Evolutionary conservation across 2,113 vertebrate genomes (phyloP).

Genomic region (Chinchilla lanigera): DNA sequence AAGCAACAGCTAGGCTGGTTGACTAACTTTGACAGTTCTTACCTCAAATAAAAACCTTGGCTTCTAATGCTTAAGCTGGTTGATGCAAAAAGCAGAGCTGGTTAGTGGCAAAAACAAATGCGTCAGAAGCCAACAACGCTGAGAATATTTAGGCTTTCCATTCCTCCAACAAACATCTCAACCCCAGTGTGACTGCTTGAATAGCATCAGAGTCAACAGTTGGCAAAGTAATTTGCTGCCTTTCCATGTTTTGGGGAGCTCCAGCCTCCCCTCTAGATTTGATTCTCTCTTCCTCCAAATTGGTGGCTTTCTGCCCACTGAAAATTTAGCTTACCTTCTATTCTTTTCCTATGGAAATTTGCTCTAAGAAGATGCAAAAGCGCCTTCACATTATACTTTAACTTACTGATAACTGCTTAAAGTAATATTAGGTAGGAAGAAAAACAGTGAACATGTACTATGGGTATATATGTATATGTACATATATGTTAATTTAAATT

Average conservation of each 20-base stretch:
- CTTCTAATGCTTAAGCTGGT: not conserved
- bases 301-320: not conserved
- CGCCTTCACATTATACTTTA: not conserved
- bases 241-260: not conserved
- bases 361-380: not conserved
- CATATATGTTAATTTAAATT: not conserved
- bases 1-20: not conserved
- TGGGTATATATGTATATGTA: not conserved
- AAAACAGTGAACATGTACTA: not conserved
- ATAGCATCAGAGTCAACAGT: not conserved
- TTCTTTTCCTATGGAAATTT: not conserved
- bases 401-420: not conserved
- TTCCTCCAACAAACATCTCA: not conserved
- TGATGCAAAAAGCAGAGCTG: not conserved
- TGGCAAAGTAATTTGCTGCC: not conserved
- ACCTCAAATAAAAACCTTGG: not conserved
- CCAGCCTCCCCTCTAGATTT: not conserved
- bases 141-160: not conserved
- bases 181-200: not conserved
- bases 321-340: not conserved
- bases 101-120: not conserved
- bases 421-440: not conserved
- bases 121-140: not conserved
- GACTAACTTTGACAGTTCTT: not conserved
- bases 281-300: not conserved